These are phyloP conservation scores for Sylvia borin DNA, from an alignment of 2,797 vertebrate genomes.

Conservation along the genomic window DNA sequence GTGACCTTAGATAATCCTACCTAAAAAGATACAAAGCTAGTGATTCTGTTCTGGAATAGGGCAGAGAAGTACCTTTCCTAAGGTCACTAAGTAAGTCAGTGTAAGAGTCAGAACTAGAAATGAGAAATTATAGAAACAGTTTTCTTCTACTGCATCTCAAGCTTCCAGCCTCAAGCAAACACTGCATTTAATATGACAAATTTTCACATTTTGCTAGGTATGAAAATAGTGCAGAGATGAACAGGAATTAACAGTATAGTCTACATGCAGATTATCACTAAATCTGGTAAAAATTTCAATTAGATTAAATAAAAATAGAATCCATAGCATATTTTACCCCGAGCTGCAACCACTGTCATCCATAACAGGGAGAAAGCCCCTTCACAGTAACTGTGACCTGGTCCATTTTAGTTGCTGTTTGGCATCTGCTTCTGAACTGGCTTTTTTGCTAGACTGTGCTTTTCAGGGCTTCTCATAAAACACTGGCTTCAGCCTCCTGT, in stretches of 20 bases:
- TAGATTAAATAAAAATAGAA: background rate
- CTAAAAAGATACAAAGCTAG: background rate
- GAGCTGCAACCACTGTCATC: background rate
- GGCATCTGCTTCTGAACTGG: background rate
- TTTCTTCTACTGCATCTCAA: background rate
- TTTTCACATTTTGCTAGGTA: background rate
- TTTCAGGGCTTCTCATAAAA: background rate
- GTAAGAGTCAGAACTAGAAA: background rate
- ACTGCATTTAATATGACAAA: background rate
- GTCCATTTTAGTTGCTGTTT: background rate
- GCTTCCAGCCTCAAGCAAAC: background rate
- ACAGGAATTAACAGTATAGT: background rate
- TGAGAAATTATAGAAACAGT: background rate
- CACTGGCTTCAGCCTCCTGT: background rate
- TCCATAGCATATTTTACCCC: background rate
- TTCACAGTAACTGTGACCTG: background rate
- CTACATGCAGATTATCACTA: background rate
- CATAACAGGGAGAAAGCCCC: background rate
- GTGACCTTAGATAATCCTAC: conserved; percentile 35
- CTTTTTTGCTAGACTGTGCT: background rate
- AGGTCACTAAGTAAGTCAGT: background rate
- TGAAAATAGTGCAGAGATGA: background rate
- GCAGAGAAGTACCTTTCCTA: background rate
- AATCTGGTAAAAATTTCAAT: conserved; percentile 6
- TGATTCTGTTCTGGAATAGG: background rate